Percentiles rank a stretch among this genome's conserved stretches.
Evolutionary conservation across 2,113 vertebrate genomes (phyloP).

Genomic region (Mohoua ochrocephala): DNA sequence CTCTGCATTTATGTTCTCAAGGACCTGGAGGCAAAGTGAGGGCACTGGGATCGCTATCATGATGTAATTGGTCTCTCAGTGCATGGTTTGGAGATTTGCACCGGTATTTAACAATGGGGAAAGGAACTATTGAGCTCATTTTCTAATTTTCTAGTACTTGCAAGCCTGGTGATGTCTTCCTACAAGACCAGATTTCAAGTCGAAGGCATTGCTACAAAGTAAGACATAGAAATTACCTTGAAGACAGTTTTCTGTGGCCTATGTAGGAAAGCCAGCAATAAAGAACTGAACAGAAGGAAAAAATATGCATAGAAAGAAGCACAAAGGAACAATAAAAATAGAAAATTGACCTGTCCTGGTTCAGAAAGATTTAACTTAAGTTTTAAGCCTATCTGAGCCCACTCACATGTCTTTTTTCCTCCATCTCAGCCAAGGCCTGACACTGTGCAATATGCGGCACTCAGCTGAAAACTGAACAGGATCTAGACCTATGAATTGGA

Average conservation of each 20-base stretch:
- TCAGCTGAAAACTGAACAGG: background rate
- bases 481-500: background rate
- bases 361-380: background rate
- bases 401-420: background rate
- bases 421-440: background rate
- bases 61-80: background rate
- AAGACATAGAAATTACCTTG: background rate
- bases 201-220: background rate
- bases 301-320: background rate
- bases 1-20: background rate
- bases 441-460: background rate
- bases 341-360: background rate
- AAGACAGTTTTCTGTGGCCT: background rate
- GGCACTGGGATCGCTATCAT: background rate
- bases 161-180: background rate
- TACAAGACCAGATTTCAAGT: background rate
- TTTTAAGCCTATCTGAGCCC: background rate
- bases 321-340: background rate
- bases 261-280: background rate
- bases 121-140: background rate
- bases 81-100: background rate
- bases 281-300: background rate
- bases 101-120: background rate
- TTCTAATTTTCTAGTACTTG: background rate
- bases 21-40: background rate